Evolutionary conservation across 1,140 invertebrate genomes (phyloP).

Genomic region (Ooceraea biroi): DNA sequence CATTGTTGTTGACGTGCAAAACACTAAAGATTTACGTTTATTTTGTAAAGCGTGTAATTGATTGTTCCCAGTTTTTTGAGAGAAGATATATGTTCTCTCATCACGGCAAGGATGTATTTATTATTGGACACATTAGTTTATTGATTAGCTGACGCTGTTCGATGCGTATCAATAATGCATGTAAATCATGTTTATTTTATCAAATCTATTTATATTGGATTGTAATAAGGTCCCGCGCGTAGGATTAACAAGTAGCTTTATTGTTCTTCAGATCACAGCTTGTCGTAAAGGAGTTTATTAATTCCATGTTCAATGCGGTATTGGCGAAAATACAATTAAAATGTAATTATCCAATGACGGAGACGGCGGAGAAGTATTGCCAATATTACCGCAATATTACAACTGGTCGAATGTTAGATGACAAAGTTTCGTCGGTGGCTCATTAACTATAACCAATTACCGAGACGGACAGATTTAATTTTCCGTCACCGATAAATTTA

Average conservation of each 20-base stretch:
- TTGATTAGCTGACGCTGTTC: no score
- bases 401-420: constrained; percentile 38
- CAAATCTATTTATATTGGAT: background rate
- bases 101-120: no score
- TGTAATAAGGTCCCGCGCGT: background rate
- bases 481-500: constrained; percentile 31
- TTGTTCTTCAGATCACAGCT: background rate
- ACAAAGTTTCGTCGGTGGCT: constrained; percentile 31
- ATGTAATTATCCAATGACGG: constrained; percentile 20
- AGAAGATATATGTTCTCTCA: no score
- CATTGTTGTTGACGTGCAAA: background rate
- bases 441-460: constrained; percentile 56
- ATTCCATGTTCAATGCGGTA: background rate
- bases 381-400: constrained; percentile 32
- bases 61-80: background rate
- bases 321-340: constrained; percentile 40
- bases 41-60: no score
- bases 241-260: background rate
- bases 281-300: background rate
- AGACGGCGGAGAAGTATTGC: background rate
- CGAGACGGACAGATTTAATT: constrained; percentile 57
- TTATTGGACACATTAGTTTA: background rate
- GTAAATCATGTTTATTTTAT: no score
- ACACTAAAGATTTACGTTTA: background rate
- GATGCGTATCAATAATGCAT: no score